A percentile compares a stretch with the other conserved stretches of the same genome.
Conservation (phyloP, 2,113 vertebrate genomes). For the Platichthys stellatus region DNA sequence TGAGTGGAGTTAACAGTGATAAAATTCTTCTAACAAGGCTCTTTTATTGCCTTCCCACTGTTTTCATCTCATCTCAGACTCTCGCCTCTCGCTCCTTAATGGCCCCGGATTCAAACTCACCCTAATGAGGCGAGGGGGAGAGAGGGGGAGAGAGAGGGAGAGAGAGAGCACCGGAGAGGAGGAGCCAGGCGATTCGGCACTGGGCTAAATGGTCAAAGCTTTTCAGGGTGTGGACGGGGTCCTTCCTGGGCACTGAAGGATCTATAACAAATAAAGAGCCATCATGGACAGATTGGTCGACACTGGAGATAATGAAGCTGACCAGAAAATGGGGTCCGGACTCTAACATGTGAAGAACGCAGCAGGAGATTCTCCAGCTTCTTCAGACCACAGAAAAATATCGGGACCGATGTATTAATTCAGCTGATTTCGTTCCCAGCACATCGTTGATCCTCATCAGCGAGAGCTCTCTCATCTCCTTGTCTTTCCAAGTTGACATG, state of each 20-base stretch:
- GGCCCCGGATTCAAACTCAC: slow-evolving; percentile 56
- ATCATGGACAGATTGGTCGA: not conserved
- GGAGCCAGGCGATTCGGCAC: not conserved
- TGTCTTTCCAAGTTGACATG: too few species aligned
- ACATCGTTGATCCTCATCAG: too few species aligned
- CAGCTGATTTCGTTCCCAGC: too few species aligned
- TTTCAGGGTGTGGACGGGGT: not conserved
- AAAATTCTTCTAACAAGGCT: slow-evolving; percentile 73
- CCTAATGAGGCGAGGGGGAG: slow-evolving; percentile 55
- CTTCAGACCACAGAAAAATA: too few species aligned
- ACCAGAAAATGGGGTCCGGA: too few species aligned
- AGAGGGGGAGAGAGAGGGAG: not conserved
- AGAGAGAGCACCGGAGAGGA: too few species aligned
- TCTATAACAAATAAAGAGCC: not conserved
- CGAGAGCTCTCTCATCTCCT: too few species aligned
- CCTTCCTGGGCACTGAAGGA: slow-evolving; percentile 10
- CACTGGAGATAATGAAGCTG: not conserved
- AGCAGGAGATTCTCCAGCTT: too few species aligned
- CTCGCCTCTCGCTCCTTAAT: slow-evolving; percentile 53
- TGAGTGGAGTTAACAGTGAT: slow-evolving; percentile 59
- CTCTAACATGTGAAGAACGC: too few species aligned
- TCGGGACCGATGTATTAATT: too few species aligned
- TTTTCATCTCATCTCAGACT: slow-evolving; percentile 68
- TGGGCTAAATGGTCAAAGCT: slow-evolving; percentile 45
- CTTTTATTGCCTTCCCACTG: slow-evolving; percentile 73